phyloP scores from a whole-genome alignment of 2,888 invertebrate species.

The Celastrina argiolus region DNA sequence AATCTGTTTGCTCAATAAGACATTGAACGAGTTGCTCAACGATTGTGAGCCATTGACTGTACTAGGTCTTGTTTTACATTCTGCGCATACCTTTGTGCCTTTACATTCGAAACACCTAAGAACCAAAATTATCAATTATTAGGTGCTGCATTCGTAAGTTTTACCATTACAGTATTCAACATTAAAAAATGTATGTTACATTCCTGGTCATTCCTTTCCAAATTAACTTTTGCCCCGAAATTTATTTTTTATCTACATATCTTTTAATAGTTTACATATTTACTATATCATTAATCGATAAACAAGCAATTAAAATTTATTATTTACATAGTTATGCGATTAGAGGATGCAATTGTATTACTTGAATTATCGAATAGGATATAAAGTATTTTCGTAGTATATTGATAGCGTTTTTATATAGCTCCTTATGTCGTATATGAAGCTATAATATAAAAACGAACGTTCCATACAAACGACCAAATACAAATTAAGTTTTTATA shows the following conservation, averaged over 20 bases:
- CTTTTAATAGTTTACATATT: neutral
- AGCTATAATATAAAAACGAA: too few species aligned
- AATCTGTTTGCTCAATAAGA: constrained; percentile 44
- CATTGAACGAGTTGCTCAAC: constrained; percentile 35
- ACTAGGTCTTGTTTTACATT: neutral
- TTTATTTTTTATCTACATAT: too few species aligned
- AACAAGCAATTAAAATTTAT: neutral
- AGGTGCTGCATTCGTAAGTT: neutral
- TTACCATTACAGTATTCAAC: neutral
- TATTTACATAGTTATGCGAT: neutral
- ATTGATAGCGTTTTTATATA: neutral
- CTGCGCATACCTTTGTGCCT: neutral
- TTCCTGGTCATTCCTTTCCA: too few species aligned
- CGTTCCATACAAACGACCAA: too few species aligned
- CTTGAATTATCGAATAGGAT: neutral
- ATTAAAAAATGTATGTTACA: too few species aligned
- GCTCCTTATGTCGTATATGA: too few species aligned
- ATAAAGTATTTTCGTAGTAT: neutral
- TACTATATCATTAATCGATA: neutral
- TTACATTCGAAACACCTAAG: neutral
- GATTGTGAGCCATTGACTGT: constrained; percentile 25
- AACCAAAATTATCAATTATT: neutral
- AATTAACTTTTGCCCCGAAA: too few species aligned
- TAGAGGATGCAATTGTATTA: neutral
- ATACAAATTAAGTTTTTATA: too few species aligned